Base-by-base conservation (phyloP, 2,113 vertebrate species). In the Phrynosoma platyrhinos region DNA sequence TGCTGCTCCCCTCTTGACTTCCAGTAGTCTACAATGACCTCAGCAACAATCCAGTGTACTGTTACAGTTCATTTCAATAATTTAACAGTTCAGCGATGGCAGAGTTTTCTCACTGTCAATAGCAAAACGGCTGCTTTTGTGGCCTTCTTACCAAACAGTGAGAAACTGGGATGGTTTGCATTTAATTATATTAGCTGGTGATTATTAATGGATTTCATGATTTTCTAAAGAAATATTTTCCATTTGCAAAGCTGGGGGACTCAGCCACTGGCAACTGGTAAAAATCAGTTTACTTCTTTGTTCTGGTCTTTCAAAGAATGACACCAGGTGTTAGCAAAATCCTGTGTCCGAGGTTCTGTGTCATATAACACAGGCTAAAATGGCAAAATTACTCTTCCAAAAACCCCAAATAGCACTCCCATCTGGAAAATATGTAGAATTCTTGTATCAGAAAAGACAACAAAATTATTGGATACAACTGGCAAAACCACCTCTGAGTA, bases 41-140 rank as follows among this genome's bases (percentile, higher is more conserved):
- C 96, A 96, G 97, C 96, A 97, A 96, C 96, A 94, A 95, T 94
- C 92, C 91, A 93, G 96, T 91, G 94, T 95, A 89, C 96, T 96
- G 97, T 97, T 97, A 96, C 96, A 96, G 96, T 97, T 98, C 97
- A 98, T 98, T 98, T 97, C 96, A 98, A 97, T 98, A 98, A 98
- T 97, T 95, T 96, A 97, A 97, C 95, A 97, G 96, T 96, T 96
- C 85, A 79, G 95, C 95, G 96, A 97, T 97, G 97, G 97, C 97
- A 96, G 94, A 72, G 94, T 95, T 97, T 96, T 96, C 94, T 96
- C 83, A 88, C 89, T 92, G 94, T 97, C 96, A 94, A 94, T 95
- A 96, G 96, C 93, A 96, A 96, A 96, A 94, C 95, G 91, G 92
- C 9, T 84, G 94, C 91, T 93, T 92, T 90, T 92, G 91, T 88